A percentile compares a stretch with the other conserved stretches of the same genome.
Evolutionary conservation across 2,888 invertebrate genomes (phyloP).

Genomic region (Thecophora atra): DNA sequence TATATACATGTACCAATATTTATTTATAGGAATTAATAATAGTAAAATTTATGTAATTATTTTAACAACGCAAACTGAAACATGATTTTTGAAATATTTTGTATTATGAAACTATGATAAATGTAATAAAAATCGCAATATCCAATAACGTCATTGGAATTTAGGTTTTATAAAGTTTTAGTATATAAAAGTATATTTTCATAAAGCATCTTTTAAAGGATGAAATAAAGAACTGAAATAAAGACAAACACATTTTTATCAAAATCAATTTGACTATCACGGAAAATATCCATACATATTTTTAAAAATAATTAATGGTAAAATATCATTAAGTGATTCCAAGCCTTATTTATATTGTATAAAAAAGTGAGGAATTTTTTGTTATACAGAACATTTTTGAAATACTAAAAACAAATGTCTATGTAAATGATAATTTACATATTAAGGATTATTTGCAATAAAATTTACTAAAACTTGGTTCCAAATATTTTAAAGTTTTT

Average conservation of each 20-base stretch:
- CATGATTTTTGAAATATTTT: background rate
- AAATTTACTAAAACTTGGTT: too few species aligned
- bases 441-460: too few species aligned
- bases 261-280: background rate
- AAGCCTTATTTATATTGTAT: slow-evolving; percentile 24
- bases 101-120: background rate
- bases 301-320: background rate
- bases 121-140: too few species aligned
- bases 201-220: background rate
- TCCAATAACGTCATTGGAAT: too few species aligned
- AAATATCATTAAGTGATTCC: slow-evolving; percentile 33
- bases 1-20: too few species aligned
- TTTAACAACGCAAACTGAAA: background rate
- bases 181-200: too few species aligned
- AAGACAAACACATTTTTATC: background rate
- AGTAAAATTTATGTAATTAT: slow-evolving; percentile 13
- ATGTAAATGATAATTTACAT: too few species aligned
- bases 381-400: too few species aligned
- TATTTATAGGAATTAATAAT: slow-evolving; percentile 19
- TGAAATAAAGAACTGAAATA: background rate
- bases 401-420: too few species aligned
- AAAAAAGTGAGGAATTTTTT: background rate
- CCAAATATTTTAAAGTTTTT: too few species aligned
- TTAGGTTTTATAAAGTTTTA: too few species aligned
- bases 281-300: background rate